Percentiles rank a stretch among this genome's conserved stretches.
Conservation (phyloP, 2,888 invertebrate species). For the Conomelus anceps region DNA sequence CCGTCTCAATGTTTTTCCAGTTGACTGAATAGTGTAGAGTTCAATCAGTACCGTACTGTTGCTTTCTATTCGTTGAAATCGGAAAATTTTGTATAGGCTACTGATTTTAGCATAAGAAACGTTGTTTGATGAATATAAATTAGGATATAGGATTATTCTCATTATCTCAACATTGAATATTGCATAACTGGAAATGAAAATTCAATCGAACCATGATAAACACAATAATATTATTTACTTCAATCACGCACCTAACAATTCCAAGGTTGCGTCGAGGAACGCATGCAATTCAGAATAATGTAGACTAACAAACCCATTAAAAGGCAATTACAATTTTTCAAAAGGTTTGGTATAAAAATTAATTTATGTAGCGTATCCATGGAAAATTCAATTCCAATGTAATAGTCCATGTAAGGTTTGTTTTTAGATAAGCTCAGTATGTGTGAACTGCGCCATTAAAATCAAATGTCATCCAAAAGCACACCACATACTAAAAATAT, state of each 20-base stretch:
- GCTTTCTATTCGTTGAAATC: not conserved
- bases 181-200: not conserved
- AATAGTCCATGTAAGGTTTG: no score
- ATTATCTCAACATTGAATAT: not conserved
- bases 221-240: not conserved
- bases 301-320: not conserved
- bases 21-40: no score
- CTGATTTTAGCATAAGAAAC: not conserved
- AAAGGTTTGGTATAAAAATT: not conserved
- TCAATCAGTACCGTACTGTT: not conserved
- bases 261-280: not conserved
- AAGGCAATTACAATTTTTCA: not conserved
- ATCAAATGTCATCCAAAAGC: no score
- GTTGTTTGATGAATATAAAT: not conserved
- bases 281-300: not conserved
- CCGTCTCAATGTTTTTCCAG: not conserved
- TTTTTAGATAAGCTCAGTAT: no score
- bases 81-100: not conserved
- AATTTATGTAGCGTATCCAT: not conserved
- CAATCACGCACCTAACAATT: not conserved
- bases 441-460: no score
- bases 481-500: no score
- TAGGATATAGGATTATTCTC: not conserved
- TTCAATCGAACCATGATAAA: not conserved
- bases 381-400: no score